These are phyloP conservation scores for Mystacides longicornis DNA, from an alignment of 2,888 invertebrate species.

Conservation along the genomic window DNA sequence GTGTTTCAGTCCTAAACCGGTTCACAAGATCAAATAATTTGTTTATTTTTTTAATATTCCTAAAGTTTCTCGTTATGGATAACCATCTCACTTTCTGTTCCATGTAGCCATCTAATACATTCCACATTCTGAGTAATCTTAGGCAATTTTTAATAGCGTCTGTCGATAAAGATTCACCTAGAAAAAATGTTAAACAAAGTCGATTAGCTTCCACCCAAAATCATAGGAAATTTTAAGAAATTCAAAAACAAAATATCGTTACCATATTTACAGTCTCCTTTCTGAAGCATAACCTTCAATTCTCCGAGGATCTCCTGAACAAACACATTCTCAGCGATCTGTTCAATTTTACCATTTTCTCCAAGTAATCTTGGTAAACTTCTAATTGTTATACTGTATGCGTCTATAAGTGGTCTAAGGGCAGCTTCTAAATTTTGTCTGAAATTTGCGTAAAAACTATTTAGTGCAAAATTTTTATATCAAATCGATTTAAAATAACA, in stretches of 20 bases:
- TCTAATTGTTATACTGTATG: constrained; percentile 61
- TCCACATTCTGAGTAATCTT: constrained; percentile 74
- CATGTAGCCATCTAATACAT: constrained; percentile 56
- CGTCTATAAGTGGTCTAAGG: constrained; percentile 65
- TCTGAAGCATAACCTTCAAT: constrained; percentile 55
- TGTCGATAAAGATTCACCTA: constrained; percentile 82
- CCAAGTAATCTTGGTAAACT: constrained; percentile 50
- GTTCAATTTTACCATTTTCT: constrained; percentile 29
- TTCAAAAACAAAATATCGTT: constrained; percentile 28
- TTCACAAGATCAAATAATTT: constrained; percentile 16
- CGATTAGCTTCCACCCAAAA: neutral
- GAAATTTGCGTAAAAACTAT: constrained; percentile 25
- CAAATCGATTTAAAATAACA: neutral
- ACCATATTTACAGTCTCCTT: constrained; percentile 57
- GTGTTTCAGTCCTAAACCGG: constrained; percentile 14
- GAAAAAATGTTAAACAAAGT: neutral
- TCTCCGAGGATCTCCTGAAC: constrained; percentile 58
- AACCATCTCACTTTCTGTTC: constrained; percentile 34
- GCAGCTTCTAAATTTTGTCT: constrained; percentile 52
- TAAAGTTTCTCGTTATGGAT: constrained; percentile 33
- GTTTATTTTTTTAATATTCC: constrained; percentile 27
- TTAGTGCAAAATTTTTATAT: neutral
- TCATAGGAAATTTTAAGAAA: neutral
- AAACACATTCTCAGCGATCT: constrained; percentile 59
- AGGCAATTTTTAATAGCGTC: constrained; percentile 82